A percentile compares a stretch with the other conserved stretches of the same genome.
Evolutionary conservation across 2,888 invertebrate species (phyloP).

Genomic region (Drosophila parthenogenetica): DNA sequence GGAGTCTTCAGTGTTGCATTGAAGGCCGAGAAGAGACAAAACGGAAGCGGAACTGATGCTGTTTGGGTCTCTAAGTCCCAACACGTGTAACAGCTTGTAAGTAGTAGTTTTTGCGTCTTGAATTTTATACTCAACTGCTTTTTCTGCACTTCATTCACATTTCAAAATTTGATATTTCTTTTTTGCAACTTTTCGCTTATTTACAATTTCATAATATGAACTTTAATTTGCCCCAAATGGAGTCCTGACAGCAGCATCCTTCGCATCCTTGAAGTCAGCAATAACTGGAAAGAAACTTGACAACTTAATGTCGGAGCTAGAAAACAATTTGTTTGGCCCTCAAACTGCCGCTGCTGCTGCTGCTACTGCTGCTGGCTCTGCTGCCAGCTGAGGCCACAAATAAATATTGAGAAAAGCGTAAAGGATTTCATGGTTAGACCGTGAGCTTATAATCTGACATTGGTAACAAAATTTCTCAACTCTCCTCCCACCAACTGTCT

Average conservation of each 20-base stretch:
- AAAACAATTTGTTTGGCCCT: constrained; percentile 68
- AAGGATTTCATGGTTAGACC: constrained; percentile 64
- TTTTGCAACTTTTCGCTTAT: constrained; percentile 33
- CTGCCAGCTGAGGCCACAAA: constrained; percentile 65
- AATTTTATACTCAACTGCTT: constrained; percentile 10
- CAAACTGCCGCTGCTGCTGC: constrained; percentile 19
- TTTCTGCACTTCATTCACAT: constrained; percentile 40
- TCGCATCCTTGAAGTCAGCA: constrained; percentile 32
- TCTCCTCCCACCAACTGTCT: not conserved
- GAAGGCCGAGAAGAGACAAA: constrained; percentile 37
- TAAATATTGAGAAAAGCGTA: constrained; percentile 67
- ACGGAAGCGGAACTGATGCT: constrained; percentile 39
- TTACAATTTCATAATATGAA: constrained; percentile 30
- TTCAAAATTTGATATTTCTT: constrained; percentile 41
- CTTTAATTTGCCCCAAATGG: constrained; percentile 18
- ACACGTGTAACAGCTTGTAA: constrained; percentile 59
- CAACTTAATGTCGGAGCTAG: constrained; percentile 67
- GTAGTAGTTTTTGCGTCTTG: constrained; percentile 28
- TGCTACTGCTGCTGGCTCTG: not conserved
- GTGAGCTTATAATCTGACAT: constrained; percentile 59
- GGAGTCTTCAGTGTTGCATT: constrained; percentile 16
- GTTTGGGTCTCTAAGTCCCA: constrained; percentile 56
- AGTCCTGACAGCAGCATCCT: constrained; percentile 6
- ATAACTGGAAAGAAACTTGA: constrained; percentile 47
- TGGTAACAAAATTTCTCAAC: constrained; percentile 45